Percentiles rank a stretch among this genome's conserved stretches.
Evolutionary conservation across 2,797 vertebrate species (phyloP).

Genomic region (Anguilla pacifica): DNA sequence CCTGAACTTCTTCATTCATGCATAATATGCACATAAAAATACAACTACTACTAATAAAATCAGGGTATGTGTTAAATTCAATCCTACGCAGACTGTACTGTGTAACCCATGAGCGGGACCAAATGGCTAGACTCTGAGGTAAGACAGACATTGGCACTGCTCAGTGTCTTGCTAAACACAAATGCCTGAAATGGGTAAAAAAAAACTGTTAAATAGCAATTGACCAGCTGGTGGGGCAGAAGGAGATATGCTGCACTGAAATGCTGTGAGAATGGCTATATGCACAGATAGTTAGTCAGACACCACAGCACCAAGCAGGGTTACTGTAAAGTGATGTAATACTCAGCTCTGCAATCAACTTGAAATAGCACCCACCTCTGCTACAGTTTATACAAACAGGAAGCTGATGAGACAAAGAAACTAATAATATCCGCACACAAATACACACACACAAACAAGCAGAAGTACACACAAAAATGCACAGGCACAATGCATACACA

Average conservation of each 20-base stretch:
- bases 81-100: neutral
- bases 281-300: neutral
- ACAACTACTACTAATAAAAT: neutral
- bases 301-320: no score
- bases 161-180: neutral
- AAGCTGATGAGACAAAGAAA: neutral
- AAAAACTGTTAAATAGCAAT: neutral
- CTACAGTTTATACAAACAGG: neutral
- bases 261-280: neutral
- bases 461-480: neutral
- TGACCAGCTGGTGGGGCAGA: neutral
- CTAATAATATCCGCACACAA: neutral
- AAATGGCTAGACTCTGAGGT: neutral
- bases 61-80: neutral
- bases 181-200: neutral
- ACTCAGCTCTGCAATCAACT: neutral
- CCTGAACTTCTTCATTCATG: neutral
- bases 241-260: neutral
- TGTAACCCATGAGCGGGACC: neutral
- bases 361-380: neutral
- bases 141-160: neutral
- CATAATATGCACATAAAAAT: neutral
- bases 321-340: no score
- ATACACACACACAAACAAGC: neutral
- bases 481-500: neutral